Base-by-base conservation (phyloP, 2,888 invertebrate species). In the Nephrotoma guestfalica region DNA sequence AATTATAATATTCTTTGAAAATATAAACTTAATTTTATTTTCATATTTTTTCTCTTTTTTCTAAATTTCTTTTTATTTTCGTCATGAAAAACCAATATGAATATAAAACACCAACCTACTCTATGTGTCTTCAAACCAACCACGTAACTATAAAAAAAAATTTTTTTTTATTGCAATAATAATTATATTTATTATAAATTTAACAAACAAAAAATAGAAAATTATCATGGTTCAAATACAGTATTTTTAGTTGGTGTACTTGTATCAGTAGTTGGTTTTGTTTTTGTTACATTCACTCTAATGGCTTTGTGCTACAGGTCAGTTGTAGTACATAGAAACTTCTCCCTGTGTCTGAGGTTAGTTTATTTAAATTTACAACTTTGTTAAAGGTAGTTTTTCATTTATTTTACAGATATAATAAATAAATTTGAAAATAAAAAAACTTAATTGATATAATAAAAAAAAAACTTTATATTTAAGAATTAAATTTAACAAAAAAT, bases 261-360 rank as follows among this genome's bases (percentile, higher is more conserved):
- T 95, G 97, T 98, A 96, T 97, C 97, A 94, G 97, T 97, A 95
- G 97, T 98, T 95, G 98, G 97, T 95, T 97, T 97, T 95, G 98
- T 98, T 95, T 98, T 98, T 96, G 95, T 98, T 94, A 95, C 97
- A 94, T 98, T 98, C 96, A 97, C 98, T 94, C 96, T 97, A 95
- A 96, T 98, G 96, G 98, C 98, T 94, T 96, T 98, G 95, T 98
- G 98, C 96, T 98, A 98, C 97, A 97, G 97, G 97, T 97, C 97
- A 97, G 97, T 97, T 95, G 97, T 97, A 96, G 97, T 97, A 95
- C 97, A 97, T 96, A 97, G 96, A 96, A 97, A 97, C 96, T 96
- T 97, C 96, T 97, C 96, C 96, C 96, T 97, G 95, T 97, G 97
- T 96, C 96, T 97, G 96, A 97, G 97, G 97, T 97, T 97, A 97